Base-by-base conservation (phyloP, 2,797 vertebrate species). In the Rhabdomys pumilio region DNA sequence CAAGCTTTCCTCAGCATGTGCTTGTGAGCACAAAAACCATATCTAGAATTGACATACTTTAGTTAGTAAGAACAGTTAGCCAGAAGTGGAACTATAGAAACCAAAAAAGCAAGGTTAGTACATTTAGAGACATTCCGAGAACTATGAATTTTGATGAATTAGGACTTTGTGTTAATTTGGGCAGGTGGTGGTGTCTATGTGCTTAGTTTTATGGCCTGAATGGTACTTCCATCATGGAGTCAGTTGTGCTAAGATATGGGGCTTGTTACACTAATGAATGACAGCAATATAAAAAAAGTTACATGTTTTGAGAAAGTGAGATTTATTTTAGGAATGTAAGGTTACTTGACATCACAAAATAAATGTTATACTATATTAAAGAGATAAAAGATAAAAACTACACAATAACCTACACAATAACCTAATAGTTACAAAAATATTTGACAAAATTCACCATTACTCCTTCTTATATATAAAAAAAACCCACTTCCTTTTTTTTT, bases 281-380 rank as follows among this genome's bases (percentile, higher is more conserved):
- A 4, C 38, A 84, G 17, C 26, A 65, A 65, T 34, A 65, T 47
- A 65, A 31, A 84, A 84, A 38, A 34, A 65, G 57, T 47, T 57
- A 61, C 34, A 86, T 44, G 47, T 57, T 67, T 80, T 9, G 26
- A 96, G 26, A 41, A 91, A 84, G 19, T 24, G 4, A 34, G 31
- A 79, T 93, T 79, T 80, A 47, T 77, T 47, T 5, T 69, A 83
- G 63, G 63, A 80, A 20, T 53, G 34, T 9, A 80, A 87, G 14
- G 44, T 91, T 91, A n/a, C 61, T 93, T 93, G 83, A 26, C 4
- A 59, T 61, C 20, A 75, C 41, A 79, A 93, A 85, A 92, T 81
- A 38, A 76, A 73, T 63, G 61, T 6, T 20, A 53, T 59, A 73
- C 38, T 88, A 22, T 4, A 65, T 20, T 65, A 20, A 84, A 47